Evolutionary conservation across 2,888 invertebrate species (phyloP), one percentile per base, ranked within the genome.

Genomic region (Eristalinus sepulchralis): DNA sequence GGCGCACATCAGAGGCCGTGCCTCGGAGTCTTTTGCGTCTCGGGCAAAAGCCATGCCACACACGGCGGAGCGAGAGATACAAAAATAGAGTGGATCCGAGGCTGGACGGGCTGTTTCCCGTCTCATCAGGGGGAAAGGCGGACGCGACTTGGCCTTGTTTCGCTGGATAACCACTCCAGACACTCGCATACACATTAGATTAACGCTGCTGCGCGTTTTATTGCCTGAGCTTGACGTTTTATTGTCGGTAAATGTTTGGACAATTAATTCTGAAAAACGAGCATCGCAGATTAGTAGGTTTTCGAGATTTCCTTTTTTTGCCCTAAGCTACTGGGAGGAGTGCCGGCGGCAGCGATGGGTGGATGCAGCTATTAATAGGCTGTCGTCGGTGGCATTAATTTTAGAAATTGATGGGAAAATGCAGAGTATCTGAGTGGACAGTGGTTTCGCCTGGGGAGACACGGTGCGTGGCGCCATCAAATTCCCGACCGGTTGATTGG

Each of bases 201-300:
- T n/a, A n/a, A n/a, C n/a, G n/a, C n/a, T n/a, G n/a, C n/a, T 36
- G 36, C 11, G 59, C 36, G 1, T 70, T 66, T 36, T 66, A 80
- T 80, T 53, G 72, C 60, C 60, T n/a, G 59, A 60, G 39, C 55
- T 71, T 22, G 66, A 70, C 81, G 76, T 62, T 84, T 84, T 67
- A 84, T 71, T 55, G 81, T 71, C 59, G 76, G 22, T 76, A 60
- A 81, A 55, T 84, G 76, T 67, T 76, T 76, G 47, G 76, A 22
- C 62, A 47, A 76, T 73, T 76, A 62, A 71, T 81, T 67, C 57
- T 64, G 31, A 53, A 70, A 27, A 78, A 77, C 53, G 63, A 68
- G 33, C 17, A 57, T 53, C 22, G 24, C 24, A 57, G 57, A 66
- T 59, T 57, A 59, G 75, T 66, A 66, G 57, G 59, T 22, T 75